Evolutionary conservation across 2,888 invertebrate species (phyloP), one percentile per base, ranked within the genome.

Genomic region (Xanthostigma xanthostigma): DNA sequence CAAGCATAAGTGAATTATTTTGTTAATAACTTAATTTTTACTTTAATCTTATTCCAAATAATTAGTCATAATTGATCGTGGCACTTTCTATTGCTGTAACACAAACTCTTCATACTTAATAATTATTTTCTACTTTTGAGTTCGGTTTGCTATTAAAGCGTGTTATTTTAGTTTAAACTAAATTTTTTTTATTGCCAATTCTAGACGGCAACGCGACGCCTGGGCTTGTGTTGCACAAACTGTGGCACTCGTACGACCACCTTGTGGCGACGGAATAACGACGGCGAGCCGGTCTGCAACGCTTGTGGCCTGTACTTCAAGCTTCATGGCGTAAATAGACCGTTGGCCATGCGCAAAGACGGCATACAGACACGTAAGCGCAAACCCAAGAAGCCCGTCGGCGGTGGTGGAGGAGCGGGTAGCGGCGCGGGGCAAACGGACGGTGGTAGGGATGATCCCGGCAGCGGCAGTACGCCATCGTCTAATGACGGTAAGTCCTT

Each of bases 281-380:
- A 94, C 64, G 97, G 97, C 43, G 95, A 97, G 68, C 95, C 97
- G 0, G 97, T 98, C 40, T 97, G 97, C 74, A 96, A 97, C 73
- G 95, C 96, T 11, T 96, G 96, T 67, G 96, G 95, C 0, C 78
- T 96, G 45, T 96, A 96, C 73, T 95, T 84, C 72, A 96, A 96
- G 68, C 75, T 96, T 54, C 96, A 96, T 68, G 89, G 89, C 52
- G 89, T 93, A 49, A 90, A 90, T 69, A 69, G 95, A 55, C 95
- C 95, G 2, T 65, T 91, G 60, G 90, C 93, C 14, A 95, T 95
- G 94, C 80, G 93, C 55, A 95, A 95, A 65, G 94, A 95, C 62
- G 93, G 93, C 49, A 93, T 96, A 53, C 95, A 94, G 69, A 95
- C 95, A 40, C 75, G 96, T 55, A 96, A 96, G 67, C 78, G 96